A percentile compares a stretch with the other conserved stretches of the same genome.
phyloP scores from a whole-genome alignment of 2,113 vertebrate species.

The Puma concolor region DNA sequence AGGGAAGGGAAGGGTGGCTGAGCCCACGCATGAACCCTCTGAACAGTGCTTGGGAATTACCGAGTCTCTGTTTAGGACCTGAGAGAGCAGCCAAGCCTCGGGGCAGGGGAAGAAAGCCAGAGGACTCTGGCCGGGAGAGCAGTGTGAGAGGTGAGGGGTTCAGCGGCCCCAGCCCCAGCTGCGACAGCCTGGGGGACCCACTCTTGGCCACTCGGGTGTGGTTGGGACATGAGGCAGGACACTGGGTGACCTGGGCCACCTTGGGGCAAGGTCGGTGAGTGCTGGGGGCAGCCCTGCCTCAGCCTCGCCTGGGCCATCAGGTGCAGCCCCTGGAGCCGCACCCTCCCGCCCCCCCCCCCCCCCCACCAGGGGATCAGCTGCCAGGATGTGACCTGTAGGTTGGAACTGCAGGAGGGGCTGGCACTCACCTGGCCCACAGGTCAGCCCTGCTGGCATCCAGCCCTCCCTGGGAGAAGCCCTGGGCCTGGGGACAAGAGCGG shows the following conservation, averaged over 20 bases:
- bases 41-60: neutral
- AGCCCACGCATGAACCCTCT: neutral
- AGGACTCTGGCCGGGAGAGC: neutral
- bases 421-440: constrained; percentile 61
- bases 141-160: neutral
- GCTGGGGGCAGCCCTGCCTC: neutral
- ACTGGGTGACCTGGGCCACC: neutral
- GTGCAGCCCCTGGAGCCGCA: neutral
- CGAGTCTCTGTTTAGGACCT: neutral
- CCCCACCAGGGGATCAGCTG: neutral
- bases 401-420: too few species aligned
- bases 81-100: neutral
- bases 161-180: neutral
- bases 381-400: neutral
- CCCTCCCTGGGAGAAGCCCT: neutral
- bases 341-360: fast-evolving
- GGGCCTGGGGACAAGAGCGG: constrained; percentile 8
- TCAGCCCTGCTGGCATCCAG: neutral
- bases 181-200: neutral
- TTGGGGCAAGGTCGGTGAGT: neutral
- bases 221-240: neutral
- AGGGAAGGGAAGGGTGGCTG: neutral
- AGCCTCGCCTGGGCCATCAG: fast-evolving
- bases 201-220: too few species aligned
- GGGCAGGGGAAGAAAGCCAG: neutral